These are phyloP conservation scores for Barbus barbus DNA, from an alignment of 2,113 vertebrate genomes.

Conservation along the genomic window DNA sequence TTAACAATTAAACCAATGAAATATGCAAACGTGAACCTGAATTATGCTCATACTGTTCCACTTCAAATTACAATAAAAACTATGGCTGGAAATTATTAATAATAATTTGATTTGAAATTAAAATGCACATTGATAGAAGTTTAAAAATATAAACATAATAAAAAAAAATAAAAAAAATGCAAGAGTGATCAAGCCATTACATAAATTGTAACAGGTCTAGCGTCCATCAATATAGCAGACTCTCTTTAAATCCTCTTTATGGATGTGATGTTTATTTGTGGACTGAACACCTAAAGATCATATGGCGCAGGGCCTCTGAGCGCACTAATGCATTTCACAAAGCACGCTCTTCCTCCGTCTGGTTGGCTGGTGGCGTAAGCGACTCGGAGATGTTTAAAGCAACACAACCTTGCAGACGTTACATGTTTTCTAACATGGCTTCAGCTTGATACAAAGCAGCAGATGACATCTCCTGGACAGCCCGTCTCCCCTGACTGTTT, in stretches of 20 bases:
- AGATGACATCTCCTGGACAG: not conserved
- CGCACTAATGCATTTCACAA: too few species aligned
- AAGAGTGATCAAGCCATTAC: not conserved
- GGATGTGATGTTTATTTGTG: not conserved
- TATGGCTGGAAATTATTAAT: not conserved
- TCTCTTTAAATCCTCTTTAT: not conserved
- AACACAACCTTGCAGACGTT: not conserved
- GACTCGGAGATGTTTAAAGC: not conserved
- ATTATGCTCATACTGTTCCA: not conserved
- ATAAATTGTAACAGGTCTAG: not conserved
- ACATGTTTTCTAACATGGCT: slow-evolving; percentile 12
- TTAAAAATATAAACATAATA: too few species aligned
- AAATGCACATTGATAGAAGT: not conserved
- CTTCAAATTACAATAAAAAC: not conserved
- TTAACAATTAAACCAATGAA: too few species aligned
- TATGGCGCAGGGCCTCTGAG: not conserved
- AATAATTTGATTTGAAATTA: too few species aligned
- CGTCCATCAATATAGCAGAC: not conserved
- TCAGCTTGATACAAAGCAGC: not conserved
- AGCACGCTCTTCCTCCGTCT: not conserved
- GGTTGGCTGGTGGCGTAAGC: not conserved
- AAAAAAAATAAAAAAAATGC: too few species aligned
- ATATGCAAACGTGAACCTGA: not conserved
- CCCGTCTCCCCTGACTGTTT: not conserved
- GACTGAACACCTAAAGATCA: not conserved